Base-by-base conservation (phyloP, 2,888 invertebrate genomes). In the Gasteruption jaculator region DNA sequence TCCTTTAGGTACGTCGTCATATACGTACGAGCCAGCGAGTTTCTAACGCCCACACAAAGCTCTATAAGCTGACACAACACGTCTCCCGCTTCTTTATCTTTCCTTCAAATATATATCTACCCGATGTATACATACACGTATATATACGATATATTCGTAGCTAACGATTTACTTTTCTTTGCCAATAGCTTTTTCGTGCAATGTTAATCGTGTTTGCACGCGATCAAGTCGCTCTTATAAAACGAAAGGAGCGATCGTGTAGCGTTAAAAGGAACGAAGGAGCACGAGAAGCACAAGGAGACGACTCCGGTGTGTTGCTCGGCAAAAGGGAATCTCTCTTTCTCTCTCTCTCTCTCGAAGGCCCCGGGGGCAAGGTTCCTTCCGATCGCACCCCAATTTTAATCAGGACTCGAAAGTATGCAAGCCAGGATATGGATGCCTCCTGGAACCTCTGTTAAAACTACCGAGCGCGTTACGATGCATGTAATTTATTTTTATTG, bases 401-500 rank as follows among this genome's bases (percentile, higher is more conserved):
- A 70, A 70, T 70, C 70, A 69, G 68, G 63, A 66, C 54, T 53
- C 60, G 59, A 66, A n/a, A 67, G 65, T 64, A 65, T 68, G 67
- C 64, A 67, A 63, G 63, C n/a, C 57, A 55, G 65, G 65, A 68
- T n/a, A n/a, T 66, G 63, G 58, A 68, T 67, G 68, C 64, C 64
- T 63, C 54, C 54, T 52, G 58, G 60, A 62, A 12, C 31, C 50
- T 47, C 61, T 58, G 42, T 33, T 49, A 53, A 50, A 60, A 60
- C 63, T 62, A 60, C 62, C 60, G 60, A 60, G 61, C n/a, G n/a
- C 64, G 65, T 66, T 68, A 68, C 68, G 68, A 66, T 68, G 69
- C 68, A 69, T 68, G 69, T 70, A 70, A 70, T 70, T 70, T 70
- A 70, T 69, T 70, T 70, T 70, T 70, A 70, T 70, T 69, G 69